Conservation (phyloP, 2,888 invertebrate species). For the Torymus texanus region DNA sequence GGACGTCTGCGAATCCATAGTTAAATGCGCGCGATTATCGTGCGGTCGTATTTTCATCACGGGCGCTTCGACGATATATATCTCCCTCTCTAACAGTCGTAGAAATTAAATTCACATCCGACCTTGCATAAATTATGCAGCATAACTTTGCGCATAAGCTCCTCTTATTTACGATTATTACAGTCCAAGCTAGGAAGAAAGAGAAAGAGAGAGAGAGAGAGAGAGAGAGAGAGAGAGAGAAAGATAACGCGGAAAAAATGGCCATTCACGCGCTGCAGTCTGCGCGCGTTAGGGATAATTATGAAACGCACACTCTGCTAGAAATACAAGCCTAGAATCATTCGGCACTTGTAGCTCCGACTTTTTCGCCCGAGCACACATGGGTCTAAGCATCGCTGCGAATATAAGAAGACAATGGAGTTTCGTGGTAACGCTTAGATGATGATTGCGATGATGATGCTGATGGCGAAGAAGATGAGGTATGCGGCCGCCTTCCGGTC, state of each 20-base stretch:
- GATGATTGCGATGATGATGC: conserved; percentile 18
- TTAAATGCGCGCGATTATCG: too few relatives aligned
- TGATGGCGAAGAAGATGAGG: conserved; percentile 5
- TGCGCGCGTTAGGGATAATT: conserved; percentile 14
- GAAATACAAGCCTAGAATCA: too few relatives aligned
- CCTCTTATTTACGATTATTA: conserved; percentile 47
- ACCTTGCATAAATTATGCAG: conserved; percentile 44
- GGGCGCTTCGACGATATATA: conserved; percentile 1
- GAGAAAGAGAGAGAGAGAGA: neutral
- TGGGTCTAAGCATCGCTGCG: too few relatives aligned
- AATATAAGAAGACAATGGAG: too few relatives aligned
- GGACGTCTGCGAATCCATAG: too few relatives aligned
- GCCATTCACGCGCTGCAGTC: conserved; percentile 7
- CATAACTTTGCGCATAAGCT: conserved; percentile 16
- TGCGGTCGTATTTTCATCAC: too few relatives aligned
- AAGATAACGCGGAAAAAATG: conserved; percentile 17
- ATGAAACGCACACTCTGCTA: neutral
- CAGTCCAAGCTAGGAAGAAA: conserved; percentile 2
- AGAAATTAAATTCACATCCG: conserved; percentile 29
- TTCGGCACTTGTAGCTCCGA: too few relatives aligned
- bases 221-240: conserved; percentile 14
- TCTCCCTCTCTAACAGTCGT: neutral
- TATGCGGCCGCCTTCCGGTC: too few relatives aligned
- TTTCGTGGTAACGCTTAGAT: neutral
- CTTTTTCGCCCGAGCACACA: too few relatives aligned